Conservation (phyloP, 1,140 invertebrate species). For the Hypsibius dujardini region DNA sequence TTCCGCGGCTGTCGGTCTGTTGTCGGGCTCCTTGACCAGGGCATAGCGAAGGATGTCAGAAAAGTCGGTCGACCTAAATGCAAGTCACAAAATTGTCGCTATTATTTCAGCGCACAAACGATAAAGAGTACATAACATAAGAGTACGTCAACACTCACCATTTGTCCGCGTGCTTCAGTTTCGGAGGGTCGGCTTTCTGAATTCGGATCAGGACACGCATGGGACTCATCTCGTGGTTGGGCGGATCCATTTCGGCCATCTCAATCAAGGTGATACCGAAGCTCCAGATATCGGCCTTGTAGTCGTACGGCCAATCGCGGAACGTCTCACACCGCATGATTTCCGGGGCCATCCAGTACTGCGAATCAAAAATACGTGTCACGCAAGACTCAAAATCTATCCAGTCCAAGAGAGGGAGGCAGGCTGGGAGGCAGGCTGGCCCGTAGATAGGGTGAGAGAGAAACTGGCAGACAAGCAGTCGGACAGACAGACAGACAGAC, state of each 20-base stretch:
- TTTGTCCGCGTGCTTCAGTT: constrained; percentile 63
- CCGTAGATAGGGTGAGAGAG: too few relatives aligned
- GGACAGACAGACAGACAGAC: too few relatives aligned
- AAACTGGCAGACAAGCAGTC: too few relatives aligned
- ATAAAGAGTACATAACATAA: constrained; percentile 12
- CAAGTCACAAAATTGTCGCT: constrained; percentile 15
- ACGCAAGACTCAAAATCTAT: constrained; percentile 14
- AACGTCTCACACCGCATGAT: constrained; percentile 97
- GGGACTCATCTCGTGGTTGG: constrained; percentile 95
- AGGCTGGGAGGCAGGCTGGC: too few relatives aligned
- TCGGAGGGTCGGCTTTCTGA: constrained; percentile 91
- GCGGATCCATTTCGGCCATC: constrained; percentile 98
- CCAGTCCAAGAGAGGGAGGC: neutral
- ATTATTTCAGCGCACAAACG: neutral
- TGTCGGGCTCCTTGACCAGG: constrained; percentile 75
- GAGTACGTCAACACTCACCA: constrained; percentile 19
- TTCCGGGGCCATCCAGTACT: constrained; percentile 78
- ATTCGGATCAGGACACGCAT: constrained; percentile 95
- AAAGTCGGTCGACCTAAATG: constrained; percentile 54
- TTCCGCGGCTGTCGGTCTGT: constrained; percentile 61
- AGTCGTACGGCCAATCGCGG: constrained; percentile 95
- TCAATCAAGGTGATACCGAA: constrained; percentile 87
- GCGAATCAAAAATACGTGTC: too few relatives aligned
- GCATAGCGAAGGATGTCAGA: constrained; percentile 81
- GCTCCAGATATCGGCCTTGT: constrained; percentile 95